These are phyloP conservation scores for Rhegmatorhina hoffmannsi DNA, from an alignment of 2,113 vertebrate species.

Conservation along the genomic window DNA sequence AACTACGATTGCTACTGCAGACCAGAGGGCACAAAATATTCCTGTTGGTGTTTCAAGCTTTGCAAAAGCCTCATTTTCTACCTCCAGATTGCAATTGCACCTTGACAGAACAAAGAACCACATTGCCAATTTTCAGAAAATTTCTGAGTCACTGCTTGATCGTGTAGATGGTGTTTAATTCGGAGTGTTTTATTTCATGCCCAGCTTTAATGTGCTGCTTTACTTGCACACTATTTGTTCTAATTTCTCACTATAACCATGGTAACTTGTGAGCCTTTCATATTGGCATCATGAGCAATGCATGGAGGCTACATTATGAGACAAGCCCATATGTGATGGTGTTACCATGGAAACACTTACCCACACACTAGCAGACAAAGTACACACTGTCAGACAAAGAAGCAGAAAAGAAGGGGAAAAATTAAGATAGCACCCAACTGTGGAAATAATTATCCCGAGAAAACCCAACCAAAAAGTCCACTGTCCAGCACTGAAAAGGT, in stretches of 20 bases:
- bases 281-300: conserved; percentile 76
- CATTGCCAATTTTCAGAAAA: neutral
- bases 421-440: conserved; percentile 51
- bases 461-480: conserved; percentile 34
- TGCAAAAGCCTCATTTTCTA: neutral
- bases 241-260: conserved; percentile 71
- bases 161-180: neutral
- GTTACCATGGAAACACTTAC: conserved; percentile 80
- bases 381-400: conserved; percentile 72
- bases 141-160: neutral
- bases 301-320: conserved; percentile 74
- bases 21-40: conserved; percentile 55
- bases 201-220: conserved; percentile 30
- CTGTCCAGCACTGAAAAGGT: neutral
- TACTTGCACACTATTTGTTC: conserved; percentile 50
- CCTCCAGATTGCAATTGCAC: neutral
- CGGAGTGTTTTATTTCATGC: conserved; percentile 37
- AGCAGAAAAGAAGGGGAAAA: conserved; percentile 67
- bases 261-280: conserved; percentile 73
- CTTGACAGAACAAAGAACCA: neutral
- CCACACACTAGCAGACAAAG: conserved; percentile 74
- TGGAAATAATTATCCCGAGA: conserved; percentile 26
- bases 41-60: neutral
- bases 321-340: conserved; percentile 73
- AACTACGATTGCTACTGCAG: conserved; percentile 43